A percentile compares a stretch with the other conserved stretches of the same genome.
phyloP scores from a whole-genome alignment of 2,888 invertebrate species.

The Trachelus troglodyta region DNA sequence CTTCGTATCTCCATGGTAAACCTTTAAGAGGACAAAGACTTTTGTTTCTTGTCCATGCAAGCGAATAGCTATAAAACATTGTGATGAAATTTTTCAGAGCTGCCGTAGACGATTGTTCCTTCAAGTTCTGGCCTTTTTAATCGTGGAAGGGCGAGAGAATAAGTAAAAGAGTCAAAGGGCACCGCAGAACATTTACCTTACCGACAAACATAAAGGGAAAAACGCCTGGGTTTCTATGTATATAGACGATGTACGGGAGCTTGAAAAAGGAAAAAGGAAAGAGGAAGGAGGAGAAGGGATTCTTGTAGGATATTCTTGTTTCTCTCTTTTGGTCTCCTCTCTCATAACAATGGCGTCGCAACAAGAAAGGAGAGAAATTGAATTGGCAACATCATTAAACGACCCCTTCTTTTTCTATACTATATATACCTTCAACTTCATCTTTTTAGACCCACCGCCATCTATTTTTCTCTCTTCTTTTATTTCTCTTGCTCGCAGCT shows the following conservation, averaged over 20 bases:
- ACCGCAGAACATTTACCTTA: not conserved
- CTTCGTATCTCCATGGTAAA: not conserved
- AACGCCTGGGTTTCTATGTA: not conserved
- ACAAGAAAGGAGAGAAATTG: conserved; percentile 33
- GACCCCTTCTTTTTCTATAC: conserved; percentile 1
- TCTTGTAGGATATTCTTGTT: conserved; percentile 13
- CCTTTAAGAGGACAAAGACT: not conserved
- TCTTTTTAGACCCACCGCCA: not conserved
- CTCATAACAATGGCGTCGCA: conserved; percentile 13
- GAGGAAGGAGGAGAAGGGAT: not conserved
- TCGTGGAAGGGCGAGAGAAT: not conserved
- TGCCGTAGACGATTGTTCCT: not conserved
- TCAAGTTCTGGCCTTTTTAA: not conserved
- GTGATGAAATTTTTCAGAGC: not conserved
- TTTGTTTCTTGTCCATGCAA: not conserved
- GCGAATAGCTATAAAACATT: not conserved
- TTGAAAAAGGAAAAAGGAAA: not conserved
- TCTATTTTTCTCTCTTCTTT: not conserved
- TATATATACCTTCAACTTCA: not conserved
- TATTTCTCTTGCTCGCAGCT: not conserved
- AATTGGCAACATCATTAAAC: conserved; percentile 48
- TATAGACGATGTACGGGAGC: not conserved
- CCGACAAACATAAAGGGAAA: not conserved
- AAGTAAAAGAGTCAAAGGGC: not conserved
- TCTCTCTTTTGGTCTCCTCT: conserved; percentile 16